Evolutionary conservation across 2,113 vertebrate species (phyloP).

Genomic region (Spheniscus mendiculus): DNA sequence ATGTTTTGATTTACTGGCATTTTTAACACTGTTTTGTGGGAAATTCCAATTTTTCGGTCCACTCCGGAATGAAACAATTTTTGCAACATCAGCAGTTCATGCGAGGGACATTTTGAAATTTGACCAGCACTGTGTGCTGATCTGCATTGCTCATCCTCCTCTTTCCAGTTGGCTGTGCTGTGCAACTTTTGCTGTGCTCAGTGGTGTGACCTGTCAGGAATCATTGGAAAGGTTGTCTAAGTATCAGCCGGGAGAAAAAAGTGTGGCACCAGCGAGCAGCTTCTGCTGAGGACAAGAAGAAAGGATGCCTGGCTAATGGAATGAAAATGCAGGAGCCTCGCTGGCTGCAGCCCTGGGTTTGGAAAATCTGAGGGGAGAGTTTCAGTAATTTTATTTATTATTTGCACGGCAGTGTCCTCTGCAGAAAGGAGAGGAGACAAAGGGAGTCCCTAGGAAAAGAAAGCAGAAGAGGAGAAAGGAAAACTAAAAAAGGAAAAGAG

Average conservation of each 20-base stretch:
- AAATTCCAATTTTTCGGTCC: neutral
- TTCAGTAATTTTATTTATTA: neutral
- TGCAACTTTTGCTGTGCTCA: neutral
- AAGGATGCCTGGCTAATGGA: neutral
- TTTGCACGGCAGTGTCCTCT: neutral
- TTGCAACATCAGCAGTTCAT: neutral
- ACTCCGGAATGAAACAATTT: neutral
- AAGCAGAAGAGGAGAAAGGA: neutral
- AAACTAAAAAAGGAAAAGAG: neutral
- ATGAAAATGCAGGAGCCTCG: fast-evolving
- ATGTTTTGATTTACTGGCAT: neutral
- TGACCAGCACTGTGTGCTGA: neutral
- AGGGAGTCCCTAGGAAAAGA: neutral
- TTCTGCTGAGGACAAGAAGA: neutral
- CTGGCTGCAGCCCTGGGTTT: neutral
- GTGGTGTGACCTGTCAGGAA: neutral
- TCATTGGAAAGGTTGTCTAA: neutral
- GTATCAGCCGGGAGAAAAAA: neutral
- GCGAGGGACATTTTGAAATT: neutral
- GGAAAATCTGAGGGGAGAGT: neutral
- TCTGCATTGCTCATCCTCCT: neutral
- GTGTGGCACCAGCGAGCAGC: neutral
- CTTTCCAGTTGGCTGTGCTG: neutral
- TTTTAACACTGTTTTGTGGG: neutral
- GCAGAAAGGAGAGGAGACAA: neutral